Conservation (phyloP, 1,140 invertebrate genomes). For the Drosophila carrolli region DNA sequence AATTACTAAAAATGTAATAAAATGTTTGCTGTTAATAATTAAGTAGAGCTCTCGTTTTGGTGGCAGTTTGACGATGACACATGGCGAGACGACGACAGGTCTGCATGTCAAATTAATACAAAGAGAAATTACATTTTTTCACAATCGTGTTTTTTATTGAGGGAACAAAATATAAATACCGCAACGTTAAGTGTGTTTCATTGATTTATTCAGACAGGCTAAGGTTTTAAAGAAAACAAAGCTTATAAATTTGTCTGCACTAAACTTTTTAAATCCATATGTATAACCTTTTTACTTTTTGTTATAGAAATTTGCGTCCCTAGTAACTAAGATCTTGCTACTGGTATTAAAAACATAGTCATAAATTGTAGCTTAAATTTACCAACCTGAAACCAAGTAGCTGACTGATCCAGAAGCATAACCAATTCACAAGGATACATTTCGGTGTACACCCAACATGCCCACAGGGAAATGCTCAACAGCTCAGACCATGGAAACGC, state of each 20-base stretch:
- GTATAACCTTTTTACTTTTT: too few relatives aligned
- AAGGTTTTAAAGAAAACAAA: too few relatives aligned
- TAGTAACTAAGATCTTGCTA: background rate
- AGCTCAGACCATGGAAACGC: constrained; percentile 42
- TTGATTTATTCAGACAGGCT: too few relatives aligned
- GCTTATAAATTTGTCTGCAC: too few relatives aligned
- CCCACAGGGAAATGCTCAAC: constrained; percentile 10
- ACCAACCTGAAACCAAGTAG: background rate
- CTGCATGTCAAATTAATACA: constrained; percentile 53
- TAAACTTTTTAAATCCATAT: too few relatives aligned
- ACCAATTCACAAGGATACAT: constrained; percentile 7
- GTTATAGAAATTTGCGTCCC: background rate
- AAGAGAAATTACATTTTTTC: constrained; percentile 13
- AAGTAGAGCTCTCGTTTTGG: constrained; percentile 43
- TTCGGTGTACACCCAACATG: constrained; percentile 7
- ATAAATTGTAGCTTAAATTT: background rate
- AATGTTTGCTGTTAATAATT: constrained; percentile 78
- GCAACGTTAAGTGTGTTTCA: too few relatives aligned
- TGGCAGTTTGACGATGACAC: constrained; percentile 53
- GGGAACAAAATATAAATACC: too few relatives aligned
- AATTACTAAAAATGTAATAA: constrained; percentile 81
- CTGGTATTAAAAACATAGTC: background rate
- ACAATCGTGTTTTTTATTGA: background rate
- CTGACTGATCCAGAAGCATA: background rate
- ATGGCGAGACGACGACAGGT: constrained; percentile 39